Evolutionary conservation across 2,888 invertebrate species (phyloP).

Genomic region (Parochlus steinenii): DNA sequence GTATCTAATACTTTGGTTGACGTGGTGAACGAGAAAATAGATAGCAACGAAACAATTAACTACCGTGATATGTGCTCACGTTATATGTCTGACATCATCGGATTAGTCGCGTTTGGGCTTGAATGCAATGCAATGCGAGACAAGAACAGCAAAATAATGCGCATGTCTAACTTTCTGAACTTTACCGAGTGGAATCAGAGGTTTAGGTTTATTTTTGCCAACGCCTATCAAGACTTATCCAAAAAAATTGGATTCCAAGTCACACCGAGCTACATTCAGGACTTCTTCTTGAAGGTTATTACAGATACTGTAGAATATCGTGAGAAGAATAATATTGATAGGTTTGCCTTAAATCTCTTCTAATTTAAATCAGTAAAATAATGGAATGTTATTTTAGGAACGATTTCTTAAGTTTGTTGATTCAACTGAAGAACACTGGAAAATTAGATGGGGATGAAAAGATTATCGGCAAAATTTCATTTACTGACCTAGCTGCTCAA

Average conservation of each 20-base stretch:
- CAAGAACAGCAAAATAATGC: conserved; percentile 9
- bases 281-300: conserved; percentile 18
- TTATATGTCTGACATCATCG: conserved; percentile 11
- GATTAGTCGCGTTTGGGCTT: conserved; percentile 7
- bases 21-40: conserved; percentile 2
- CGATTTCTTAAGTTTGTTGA: conserved; percentile 11
- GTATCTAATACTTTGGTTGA: conserved; percentile 3
- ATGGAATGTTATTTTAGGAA: too few species aligned
- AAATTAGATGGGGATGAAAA: conserved; percentile 23
- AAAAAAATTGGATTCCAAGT: conserved; percentile 7
- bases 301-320: conserved; percentile 26
- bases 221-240: conserved; percentile 8
- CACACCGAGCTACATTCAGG: conserved; percentile 7
- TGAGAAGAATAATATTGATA: conserved; percentile 20
- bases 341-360: too few species aligned
- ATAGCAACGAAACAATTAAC: conserved; percentile 1
- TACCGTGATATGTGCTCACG: conserved; percentile 8
- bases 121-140: conserved; percentile 12
- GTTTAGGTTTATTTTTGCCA: conserved; percentile 3
- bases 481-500: conserved; percentile 11
- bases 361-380: too few species aligned
- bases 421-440: conserved; percentile 30
- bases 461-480: conserved; percentile 9
- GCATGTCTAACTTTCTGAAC: conserved; percentile 3
- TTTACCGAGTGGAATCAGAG: conserved; percentile 9